A percentile compares a stretch with the other conserved stretches of the same genome.
Conservation (phyloP, 2,113 vertebrate species). For the Syngnathus scovelli region DNA sequence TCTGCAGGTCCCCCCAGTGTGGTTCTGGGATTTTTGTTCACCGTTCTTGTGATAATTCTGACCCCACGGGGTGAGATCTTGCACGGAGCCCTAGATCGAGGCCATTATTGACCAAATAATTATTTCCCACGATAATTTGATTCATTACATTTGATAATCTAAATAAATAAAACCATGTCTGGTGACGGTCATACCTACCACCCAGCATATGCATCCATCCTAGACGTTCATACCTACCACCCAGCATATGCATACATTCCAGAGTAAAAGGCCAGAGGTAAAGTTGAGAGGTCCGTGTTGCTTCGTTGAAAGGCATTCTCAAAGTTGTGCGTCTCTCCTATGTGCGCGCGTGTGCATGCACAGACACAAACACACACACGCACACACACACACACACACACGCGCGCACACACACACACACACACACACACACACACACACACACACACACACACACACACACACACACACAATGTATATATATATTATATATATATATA, state of each 20-base stretch:
- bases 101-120: too few relatives aligned
- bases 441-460: too few relatives aligned
- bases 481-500: too few relatives aligned
- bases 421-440: neutral
- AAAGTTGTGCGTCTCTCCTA: slow-evolving; percentile 89
- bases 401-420: neutral
- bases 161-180: neutral
- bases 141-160: too few relatives aligned
- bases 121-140: too few relatives aligned
- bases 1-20: too few relatives aligned
- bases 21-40: too few relatives aligned
- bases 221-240: slow-evolving; percentile 77
- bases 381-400: slow-evolving; percentile 13
- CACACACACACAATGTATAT: too few relatives aligned
- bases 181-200: slow-evolving; percentile 77
- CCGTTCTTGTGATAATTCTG: too few relatives aligned
- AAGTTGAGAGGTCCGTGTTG: slow-evolving; percentile 73
- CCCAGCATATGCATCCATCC: slow-evolving; percentile 79
- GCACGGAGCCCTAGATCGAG: too few relatives aligned
- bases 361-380: neutral
- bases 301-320: slow-evolving; percentile 83
- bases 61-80: too few relatives aligned
- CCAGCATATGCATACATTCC: slow-evolving; percentile 98
- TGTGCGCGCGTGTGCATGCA: slow-evolving; percentile 17
- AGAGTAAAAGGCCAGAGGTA: slow-evolving; percentile 94